Evolutionary conservation across 2,113 vertebrate genomes (phyloP).

Genomic region (Excalfactoria chinensis): DNA sequence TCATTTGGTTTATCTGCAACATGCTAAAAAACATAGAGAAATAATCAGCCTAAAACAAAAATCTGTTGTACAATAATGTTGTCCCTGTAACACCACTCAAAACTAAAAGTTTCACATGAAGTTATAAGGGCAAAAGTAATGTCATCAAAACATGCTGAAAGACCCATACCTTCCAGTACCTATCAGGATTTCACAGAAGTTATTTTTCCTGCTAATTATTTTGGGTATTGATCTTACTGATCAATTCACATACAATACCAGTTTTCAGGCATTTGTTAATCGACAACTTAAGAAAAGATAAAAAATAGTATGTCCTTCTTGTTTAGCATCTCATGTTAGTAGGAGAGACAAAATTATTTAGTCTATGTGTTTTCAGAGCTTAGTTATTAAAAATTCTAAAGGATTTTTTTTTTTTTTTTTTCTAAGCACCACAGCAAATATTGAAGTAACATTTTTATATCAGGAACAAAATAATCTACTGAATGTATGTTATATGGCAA

Average conservation of each 20-base stretch:
- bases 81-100: background rate
- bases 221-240: background rate
- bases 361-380: background rate
- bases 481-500: background rate
- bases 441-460: background rate
- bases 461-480: background rate
- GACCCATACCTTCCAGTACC: background rate
- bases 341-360: background rate
- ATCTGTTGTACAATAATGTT: background rate
- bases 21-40: background rate
- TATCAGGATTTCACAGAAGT: background rate
- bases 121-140: background rate
- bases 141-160: background rate
- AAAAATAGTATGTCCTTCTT: background rate
- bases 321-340: background rate
- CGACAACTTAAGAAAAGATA: background rate
- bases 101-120: background rate
- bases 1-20: background rate
- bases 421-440: background rate
- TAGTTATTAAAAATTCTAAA: background rate
- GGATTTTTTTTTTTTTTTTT: background rate
- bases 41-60: background rate
- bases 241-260: background rate
- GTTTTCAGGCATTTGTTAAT: background rate
- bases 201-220: background rate